Conservation (phyloP, 2,888 invertebrate species). For the Heliconius charithonia region DNA sequence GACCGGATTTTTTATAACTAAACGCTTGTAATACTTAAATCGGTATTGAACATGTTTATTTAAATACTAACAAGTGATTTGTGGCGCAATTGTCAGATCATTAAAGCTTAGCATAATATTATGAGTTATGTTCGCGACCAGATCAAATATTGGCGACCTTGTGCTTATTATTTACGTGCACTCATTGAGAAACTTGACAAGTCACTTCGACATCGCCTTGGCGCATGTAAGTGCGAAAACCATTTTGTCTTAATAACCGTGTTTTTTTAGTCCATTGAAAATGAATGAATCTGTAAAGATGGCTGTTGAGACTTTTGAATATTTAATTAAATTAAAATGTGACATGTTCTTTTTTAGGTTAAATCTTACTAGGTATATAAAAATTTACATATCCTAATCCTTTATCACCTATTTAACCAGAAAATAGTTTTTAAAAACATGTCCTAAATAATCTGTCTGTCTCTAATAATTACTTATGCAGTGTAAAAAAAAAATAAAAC, state of each 20-base stretch:
- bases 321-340: neutral
- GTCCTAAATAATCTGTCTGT: too few relatives aligned
- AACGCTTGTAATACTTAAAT: neutral
- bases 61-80: slow-evolving; percentile 24
- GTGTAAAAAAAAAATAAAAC: neutral
- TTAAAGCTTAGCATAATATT: slow-evolving; percentile 52
- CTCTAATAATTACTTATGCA: neutral
- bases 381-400: too few relatives aligned
- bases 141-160: slow-evolving; percentile 71
- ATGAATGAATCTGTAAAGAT: slow-evolving; percentile 9
- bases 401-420: too few relatives aligned
- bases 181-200: slow-evolving; percentile 57
- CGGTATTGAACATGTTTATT: slow-evolving; percentile 4
- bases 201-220: slow-evolving; percentile 35
- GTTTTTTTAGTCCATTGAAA: neutral
- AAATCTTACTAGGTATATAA: too few relatives aligned
- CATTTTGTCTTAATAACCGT: slow-evolving; percentile 19
- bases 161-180: slow-evolving; percentile 59
- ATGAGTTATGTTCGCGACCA: slow-evolving; percentile 54
- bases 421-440: too few relatives aligned
- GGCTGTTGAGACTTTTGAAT: neutral
- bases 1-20: neutral
- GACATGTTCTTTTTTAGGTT: neutral
- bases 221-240: slow-evolving; percentile 34
- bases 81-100: slow-evolving; percentile 48